Percentiles rank a stretch among this genome's conserved stretches.
Conservation (phyloP, 2,888 invertebrate genomes). For the Trypoxylon attenuatum region DNA sequence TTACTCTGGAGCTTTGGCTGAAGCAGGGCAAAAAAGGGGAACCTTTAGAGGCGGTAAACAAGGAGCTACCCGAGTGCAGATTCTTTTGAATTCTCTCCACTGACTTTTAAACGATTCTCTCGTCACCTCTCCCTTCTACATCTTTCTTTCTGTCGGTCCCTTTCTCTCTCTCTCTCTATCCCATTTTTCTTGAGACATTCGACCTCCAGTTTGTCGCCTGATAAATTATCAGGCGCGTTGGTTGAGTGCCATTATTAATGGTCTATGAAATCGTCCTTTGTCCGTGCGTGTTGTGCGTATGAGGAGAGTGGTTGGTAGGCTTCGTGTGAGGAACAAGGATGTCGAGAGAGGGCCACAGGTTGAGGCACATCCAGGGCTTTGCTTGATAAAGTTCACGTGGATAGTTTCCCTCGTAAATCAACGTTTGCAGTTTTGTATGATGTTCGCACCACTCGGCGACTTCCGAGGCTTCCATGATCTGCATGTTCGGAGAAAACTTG, state of each 20-base stretch:
- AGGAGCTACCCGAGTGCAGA: constrained; percentile 20
- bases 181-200: no score
- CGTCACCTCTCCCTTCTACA: neutral
- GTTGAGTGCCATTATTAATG: constrained; percentile 1
- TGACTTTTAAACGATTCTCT: constrained; percentile 21
- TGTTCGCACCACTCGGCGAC: no score
- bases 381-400: neutral
- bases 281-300: neutral
- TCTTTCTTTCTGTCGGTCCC: neutral
- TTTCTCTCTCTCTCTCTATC: neutral
- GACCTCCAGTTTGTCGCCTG: neutral
- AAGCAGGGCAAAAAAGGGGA: constrained; percentile 16
- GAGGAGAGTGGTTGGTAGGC: neutral
- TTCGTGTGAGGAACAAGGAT: neutral
- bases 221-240: constrained; percentile 22
- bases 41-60: constrained; percentile 48
- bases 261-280: constrained; percentile 10
- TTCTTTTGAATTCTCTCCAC: constrained; percentile 26
- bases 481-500: no score
- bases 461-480: no score
- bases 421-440: neutral
- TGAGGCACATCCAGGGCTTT: no score
- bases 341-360: neutral
- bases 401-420: neutral
- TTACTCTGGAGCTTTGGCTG: constrained; percentile 31